A percentile compares a stretch with the other conserved stretches of the same genome.
Conservation (phyloP, 2,888 invertebrate genomes). For the Tiliacea aurago region DNA sequence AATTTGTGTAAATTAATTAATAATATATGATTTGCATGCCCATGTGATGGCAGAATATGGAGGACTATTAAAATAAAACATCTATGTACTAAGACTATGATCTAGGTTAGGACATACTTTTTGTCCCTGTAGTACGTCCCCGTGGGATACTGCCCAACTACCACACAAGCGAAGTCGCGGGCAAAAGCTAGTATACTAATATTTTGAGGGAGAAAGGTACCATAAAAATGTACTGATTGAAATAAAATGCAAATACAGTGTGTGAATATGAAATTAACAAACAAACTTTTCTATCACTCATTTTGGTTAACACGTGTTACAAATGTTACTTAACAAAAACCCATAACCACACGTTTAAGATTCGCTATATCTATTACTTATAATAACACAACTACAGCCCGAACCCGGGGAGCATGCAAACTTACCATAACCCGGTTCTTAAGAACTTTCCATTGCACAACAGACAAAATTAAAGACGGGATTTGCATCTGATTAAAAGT, state of each 20-base stretch:
- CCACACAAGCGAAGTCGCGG: too few relatives aligned
- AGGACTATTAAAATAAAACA: too few relatives aligned
- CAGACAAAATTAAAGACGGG: constrained; percentile 62
- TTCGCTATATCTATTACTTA: constrained; percentile 9
- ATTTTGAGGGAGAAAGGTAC: neutral
- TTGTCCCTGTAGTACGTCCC: too few relatives aligned
- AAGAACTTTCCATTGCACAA: constrained; percentile 54
- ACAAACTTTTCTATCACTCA: neutral
- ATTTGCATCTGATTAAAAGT: constrained; percentile 73
- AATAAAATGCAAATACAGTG: neutral
- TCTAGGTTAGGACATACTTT: too few relatives aligned
- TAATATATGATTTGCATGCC: too few relatives aligned
- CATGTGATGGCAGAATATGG: too few relatives aligned
- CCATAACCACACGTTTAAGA: neutral
- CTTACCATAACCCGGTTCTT: constrained; percentile 45
- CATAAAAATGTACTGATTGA: neutral
- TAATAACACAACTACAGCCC: constrained; percentile 12
- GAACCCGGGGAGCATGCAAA: constrained; percentile 31
- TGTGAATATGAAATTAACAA: neutral
- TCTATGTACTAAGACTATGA: too few relatives aligned
- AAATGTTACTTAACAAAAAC: neutral
- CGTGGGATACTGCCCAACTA: too few relatives aligned
- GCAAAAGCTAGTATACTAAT: neutral
- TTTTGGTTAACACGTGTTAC: too few relatives aligned
- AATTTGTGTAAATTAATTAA: too few relatives aligned